Conservation (phyloP, 64 coral and sea anemone species). For the Catalaphyllia jardinei region DNA sequence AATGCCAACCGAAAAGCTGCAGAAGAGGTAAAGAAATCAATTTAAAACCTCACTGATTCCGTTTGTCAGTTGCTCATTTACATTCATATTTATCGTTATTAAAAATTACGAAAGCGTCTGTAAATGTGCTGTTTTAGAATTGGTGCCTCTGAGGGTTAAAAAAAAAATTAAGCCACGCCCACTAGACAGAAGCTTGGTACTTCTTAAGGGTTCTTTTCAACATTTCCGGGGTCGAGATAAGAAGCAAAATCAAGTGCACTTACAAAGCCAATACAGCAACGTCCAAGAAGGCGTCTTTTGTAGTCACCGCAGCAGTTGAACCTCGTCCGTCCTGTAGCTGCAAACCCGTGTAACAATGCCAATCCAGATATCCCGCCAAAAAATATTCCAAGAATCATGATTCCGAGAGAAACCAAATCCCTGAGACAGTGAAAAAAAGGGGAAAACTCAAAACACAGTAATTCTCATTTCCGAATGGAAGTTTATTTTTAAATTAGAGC, state of each 20-base stretch:
- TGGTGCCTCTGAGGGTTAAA: too few relatives aligned
- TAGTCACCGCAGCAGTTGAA: slow-evolving; percentile 73
- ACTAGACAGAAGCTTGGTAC: too few relatives aligned
- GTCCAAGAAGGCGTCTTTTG: slow-evolving; percentile 76
- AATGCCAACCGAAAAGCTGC: slow-evolving; percentile 88
- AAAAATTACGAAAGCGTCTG: too few relatives aligned
- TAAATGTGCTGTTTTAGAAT: too few relatives aligned
- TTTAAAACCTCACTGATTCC: background rate
- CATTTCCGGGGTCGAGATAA: background rate
- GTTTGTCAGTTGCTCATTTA: too few relatives aligned
- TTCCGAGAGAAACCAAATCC: slow-evolving; percentile 55
- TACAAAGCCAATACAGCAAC: slow-evolving; percentile 81
- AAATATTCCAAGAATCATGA: slow-evolving; percentile 68
- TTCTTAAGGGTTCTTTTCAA: too few relatives aligned
- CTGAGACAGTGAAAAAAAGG: slow-evolving; percentile 28
- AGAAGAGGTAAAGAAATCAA: background rate
- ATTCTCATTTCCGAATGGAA: background rate
- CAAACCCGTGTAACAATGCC: slow-evolving; percentile 71
- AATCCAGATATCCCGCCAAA: slow-evolving; percentile 79
- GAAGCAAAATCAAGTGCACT: background rate
- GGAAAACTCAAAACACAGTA: background rate
- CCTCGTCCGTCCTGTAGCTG: slow-evolving; percentile 88
- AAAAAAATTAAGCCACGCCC: too few relatives aligned
- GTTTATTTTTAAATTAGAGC: too few relatives aligned
- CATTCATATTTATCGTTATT: too few relatives aligned